phyloP scores from a whole-genome alignment of 2,113 vertebrate genomes.

The Brienomyrus brachyistius region DNA sequence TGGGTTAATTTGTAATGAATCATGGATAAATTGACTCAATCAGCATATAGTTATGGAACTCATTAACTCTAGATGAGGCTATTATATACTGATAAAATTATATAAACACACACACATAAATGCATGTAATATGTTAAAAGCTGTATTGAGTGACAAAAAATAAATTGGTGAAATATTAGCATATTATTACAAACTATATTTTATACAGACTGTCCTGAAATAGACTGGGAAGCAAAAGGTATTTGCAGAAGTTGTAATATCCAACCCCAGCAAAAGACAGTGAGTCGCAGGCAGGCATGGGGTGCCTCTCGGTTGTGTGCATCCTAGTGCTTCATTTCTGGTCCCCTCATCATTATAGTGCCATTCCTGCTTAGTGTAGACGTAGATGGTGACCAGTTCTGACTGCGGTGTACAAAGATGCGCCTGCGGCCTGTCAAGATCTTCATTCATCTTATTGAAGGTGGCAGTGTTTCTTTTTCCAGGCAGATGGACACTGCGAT shows the following conservation, averaged over 20 bases:
- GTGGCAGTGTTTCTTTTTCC: not conserved
- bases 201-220: not conserved
- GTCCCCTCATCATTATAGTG: not conserved
- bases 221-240: not conserved
- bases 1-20: not conserved
- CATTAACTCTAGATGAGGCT: not conserved
- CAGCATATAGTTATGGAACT: not conserved
- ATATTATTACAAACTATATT: not conserved
- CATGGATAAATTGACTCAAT: not conserved
- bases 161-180: not conserved
- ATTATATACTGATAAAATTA: not conserved
- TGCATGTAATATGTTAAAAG: not conserved
- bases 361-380: slow-evolving; percentile 13
- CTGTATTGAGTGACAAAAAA: not conserved
- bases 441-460: slow-evolving; percentile 5
- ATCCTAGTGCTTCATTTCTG: not conserved
- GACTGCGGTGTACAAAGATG: slow-evolving; percentile 13
- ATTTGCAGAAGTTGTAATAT: not conserved
- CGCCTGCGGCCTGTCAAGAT: not conserved
- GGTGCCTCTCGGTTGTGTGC: not conserved
- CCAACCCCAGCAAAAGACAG: not conserved
- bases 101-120: not conserved
- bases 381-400: not conserved
- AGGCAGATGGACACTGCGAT: not conserved
- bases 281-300: not conserved